These are phyloP conservation scores for Neomonachus schauinslandi DNA, from an alignment of 2,113 vertebrate species.

Conservation along the genomic window DNA sequence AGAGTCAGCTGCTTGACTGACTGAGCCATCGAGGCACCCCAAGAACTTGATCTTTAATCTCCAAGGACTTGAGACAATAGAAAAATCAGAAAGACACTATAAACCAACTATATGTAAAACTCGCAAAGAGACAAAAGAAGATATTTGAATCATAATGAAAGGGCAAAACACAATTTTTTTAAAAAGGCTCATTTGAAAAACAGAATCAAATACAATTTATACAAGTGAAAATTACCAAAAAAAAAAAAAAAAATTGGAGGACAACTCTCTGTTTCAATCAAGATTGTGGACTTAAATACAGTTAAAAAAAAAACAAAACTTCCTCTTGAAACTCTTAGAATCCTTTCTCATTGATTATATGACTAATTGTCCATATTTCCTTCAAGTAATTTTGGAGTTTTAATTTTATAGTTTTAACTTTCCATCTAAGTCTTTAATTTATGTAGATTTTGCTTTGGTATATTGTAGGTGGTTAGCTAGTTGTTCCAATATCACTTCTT, in stretches of 20 bases:
- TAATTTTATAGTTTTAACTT: neutral
- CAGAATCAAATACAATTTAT: neutral
- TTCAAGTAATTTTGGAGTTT: slow-evolving; percentile 12
- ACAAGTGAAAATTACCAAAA: neutral
- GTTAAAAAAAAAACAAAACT: neutral
- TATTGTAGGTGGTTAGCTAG: neutral
- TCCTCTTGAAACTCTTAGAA: neutral
- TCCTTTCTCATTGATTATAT: neutral
- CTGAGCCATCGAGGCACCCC: neutral
- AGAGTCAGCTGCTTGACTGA: neutral
- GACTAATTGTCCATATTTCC: neutral
- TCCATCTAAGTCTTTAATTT: neutral
- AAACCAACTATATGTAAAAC: neutral
- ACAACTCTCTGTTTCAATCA: neutral
- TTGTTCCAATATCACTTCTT: neutral
- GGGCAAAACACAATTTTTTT: neutral
- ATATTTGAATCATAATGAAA: neutral
- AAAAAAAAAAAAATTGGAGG: neutral
- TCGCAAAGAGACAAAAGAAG: neutral
- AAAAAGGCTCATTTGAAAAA: neutral
- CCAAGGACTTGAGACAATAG: neutral
- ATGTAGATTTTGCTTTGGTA: neutral
- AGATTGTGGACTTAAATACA: neutral
- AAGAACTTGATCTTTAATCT: neutral
- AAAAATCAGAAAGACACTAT: neutral